Evolutionary conservation across 1,140 invertebrate species (phyloP).

Genomic region (Zaprionus gabonicus): DNA sequence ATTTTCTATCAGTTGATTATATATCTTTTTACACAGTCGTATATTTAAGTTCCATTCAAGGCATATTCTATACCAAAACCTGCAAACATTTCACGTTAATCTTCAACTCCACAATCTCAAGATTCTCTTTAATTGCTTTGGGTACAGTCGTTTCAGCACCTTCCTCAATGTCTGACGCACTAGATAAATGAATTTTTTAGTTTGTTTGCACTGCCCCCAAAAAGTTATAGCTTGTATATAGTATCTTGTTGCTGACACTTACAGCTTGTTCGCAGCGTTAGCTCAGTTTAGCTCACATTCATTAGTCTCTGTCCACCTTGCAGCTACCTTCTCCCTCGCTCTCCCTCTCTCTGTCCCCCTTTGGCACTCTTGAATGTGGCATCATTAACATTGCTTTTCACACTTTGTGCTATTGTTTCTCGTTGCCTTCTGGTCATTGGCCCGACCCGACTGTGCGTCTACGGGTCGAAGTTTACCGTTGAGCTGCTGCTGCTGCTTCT

Average conservation of each 20-base stretch:
- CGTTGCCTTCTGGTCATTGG: slow-evolving; percentile 74
- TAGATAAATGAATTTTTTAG: slow-evolving; percentile 5
- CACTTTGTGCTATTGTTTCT: slow-evolving; percentile 71
- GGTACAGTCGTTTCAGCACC: neutral
- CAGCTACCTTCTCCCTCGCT: neutral
- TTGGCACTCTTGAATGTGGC: slow-evolving; percentile 29
- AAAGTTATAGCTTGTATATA: slow-evolving; percentile 5
- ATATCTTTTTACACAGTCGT: too few species aligned
- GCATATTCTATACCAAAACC: too few species aligned
- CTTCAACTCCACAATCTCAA: neutral
- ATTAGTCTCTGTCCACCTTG: slow-evolving; percentile 57
- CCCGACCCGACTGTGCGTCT: slow-evolving; percentile 27
- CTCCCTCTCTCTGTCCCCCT: neutral
- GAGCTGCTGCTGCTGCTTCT: neutral
- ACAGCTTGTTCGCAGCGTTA: slow-evolving; percentile 34
- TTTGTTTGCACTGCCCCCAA: neutral
- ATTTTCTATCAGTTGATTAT: too few species aligned
- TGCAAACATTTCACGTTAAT: too few species aligned
- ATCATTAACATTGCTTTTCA: slow-evolving; percentile 77
- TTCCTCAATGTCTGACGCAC: neutral
- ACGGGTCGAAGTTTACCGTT: slow-evolving; percentile 24
- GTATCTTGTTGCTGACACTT: slow-evolving; percentile 30
- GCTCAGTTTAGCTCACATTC: slow-evolving; percentile 44
- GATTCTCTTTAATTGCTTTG: neutral
- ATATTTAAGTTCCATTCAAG: too few species aligned